These are phyloP conservation scores for Trematomus bernacchii DNA, from an alignment of 2,797 vertebrate species.

Conservation along the genomic window DNA sequence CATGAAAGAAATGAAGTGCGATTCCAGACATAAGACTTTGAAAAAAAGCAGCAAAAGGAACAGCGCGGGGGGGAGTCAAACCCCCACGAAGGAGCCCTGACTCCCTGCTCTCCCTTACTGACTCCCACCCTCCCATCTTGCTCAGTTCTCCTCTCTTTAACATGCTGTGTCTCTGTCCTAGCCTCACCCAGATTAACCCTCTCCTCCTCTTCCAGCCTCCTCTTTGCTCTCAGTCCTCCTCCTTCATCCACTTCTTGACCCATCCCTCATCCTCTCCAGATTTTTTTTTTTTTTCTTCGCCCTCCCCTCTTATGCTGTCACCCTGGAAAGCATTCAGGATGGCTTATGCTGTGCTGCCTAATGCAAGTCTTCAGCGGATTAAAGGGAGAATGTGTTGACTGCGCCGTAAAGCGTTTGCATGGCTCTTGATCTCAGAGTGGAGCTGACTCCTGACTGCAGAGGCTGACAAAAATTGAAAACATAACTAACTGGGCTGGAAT, in stretches of 20 bases:
- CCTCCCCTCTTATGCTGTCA: constrained; percentile 28
- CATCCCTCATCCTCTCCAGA: constrained; percentile 48
- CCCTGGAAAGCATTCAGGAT: constrained; percentile 55
- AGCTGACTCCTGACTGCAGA: constrained; percentile 52
- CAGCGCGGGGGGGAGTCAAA: constrained; percentile 51
- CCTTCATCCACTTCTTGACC: constrained; percentile 47
- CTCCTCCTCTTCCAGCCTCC: constrained; percentile 36
- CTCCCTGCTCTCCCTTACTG: constrained; percentile 52
- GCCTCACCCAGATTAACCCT: constrained; percentile 61
- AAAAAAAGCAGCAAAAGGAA: constrained; percentile 43
- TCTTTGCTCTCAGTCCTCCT: constrained; percentile 28
- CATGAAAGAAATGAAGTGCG: constrained; percentile 72
- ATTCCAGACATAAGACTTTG: constrained; percentile 55
- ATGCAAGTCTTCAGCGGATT: constrained; percentile 67
- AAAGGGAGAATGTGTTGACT: constrained; percentile 63
- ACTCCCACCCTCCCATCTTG: constrained; percentile 19
- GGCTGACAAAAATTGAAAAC: constrained; percentile 27
- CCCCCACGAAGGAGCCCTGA: constrained; percentile 59
- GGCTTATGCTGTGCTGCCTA: constrained; percentile 61
- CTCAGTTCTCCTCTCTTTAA: constrained; percentile 53
- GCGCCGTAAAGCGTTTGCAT: constrained; percentile 64
- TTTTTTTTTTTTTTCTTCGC: not conserved
- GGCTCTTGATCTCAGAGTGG: constrained; percentile 67
- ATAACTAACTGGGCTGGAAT: constrained; percentile 45
- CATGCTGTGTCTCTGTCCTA: constrained; percentile 55